Evolutionary conservation across 2,797 vertebrate species (phyloP).

Genomic region (Myioborus melanocephalus): DNA sequence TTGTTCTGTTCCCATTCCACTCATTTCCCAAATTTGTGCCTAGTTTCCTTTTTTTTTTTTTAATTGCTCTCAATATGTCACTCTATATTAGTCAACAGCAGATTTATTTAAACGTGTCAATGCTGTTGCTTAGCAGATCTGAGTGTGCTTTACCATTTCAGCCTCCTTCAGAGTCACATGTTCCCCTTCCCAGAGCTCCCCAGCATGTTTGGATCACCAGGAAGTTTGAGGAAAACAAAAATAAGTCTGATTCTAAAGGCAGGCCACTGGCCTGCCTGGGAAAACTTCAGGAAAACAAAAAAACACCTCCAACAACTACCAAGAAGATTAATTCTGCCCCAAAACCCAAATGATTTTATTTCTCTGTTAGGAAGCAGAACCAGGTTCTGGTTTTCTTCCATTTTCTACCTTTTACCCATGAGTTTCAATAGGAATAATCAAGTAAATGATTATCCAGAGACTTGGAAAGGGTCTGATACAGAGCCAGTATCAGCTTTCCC

Average conservation of each 20-base stretch:
- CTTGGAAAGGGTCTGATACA: background rate
- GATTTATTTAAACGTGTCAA: slow-evolving; percentile 53
- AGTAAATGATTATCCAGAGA: slow-evolving; percentile 23
- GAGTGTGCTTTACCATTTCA: background rate
- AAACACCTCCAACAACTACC: background rate
- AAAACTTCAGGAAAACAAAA: background rate
- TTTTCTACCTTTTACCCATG: background rate
- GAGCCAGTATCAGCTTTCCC: slow-evolving; percentile 9
- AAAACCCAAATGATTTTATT: background rate
- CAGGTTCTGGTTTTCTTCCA: background rate
- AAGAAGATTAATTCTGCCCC: background rate
- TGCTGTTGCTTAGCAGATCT: slow-evolving; percentile 62
- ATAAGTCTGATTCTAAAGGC: background rate
- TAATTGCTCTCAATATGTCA: slow-evolving; percentile 66
- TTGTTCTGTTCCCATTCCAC: slow-evolving; percentile 2
- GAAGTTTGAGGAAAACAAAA: background rate
- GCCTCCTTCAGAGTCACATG: background rate
- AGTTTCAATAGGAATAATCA: slow-evolving; percentile 14
- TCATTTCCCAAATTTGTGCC: slow-evolving; percentile 32
- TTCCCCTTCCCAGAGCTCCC: background rate
- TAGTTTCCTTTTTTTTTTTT: background rate
- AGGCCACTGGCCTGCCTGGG: background rate
- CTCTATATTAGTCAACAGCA: slow-evolving; percentile 52
- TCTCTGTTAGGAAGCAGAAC: background rate
- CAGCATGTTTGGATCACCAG: background rate